phyloP scores from a whole-genome alignment of 2,797 vertebrate species.

The Scleropages formosus region DNA sequence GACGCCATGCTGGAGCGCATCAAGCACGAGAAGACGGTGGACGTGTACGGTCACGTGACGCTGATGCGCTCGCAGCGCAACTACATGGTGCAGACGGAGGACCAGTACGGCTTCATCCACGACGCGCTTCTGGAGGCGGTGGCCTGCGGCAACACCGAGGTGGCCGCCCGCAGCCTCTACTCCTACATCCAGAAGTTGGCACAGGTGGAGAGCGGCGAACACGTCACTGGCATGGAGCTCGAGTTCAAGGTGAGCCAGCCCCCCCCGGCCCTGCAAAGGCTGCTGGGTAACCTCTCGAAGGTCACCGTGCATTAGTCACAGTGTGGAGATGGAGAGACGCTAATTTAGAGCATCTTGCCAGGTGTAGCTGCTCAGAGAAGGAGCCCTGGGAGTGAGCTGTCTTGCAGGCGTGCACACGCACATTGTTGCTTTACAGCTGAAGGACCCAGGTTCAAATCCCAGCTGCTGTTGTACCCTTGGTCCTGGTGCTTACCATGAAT shows the following conservation, averaged over 20 bases:
- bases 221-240: conserved; percentile 92
- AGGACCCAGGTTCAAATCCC: no score
- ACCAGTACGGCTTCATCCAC: conserved; percentile 98
- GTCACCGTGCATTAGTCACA: no score
- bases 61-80: conserved; percentile 97
- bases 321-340: no score
- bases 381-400: no score
- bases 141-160: conserved; percentile 93
- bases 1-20: conserved; percentile 96
- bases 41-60: conserved; percentile 93
- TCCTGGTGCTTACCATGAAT: no score
- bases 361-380: no score
- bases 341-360: no score
- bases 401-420: no score
- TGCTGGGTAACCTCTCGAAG: conserved; percentile 19
- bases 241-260: conserved; percentile 96
- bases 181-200: conserved; percentile 95
- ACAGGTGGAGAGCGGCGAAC: conserved; percentile 88
- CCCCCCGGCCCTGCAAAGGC: no score
- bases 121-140: conserved; percentile 95
- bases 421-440: no score
- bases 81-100: conserved; percentile 98
- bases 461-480: no score
- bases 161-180: conserved; percentile 88
- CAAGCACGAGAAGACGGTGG: conserved; percentile 89